Evolutionary conservation across 2,797 vertebrate species (phyloP).

Genomic region (Okamejei kenojei): DNA sequence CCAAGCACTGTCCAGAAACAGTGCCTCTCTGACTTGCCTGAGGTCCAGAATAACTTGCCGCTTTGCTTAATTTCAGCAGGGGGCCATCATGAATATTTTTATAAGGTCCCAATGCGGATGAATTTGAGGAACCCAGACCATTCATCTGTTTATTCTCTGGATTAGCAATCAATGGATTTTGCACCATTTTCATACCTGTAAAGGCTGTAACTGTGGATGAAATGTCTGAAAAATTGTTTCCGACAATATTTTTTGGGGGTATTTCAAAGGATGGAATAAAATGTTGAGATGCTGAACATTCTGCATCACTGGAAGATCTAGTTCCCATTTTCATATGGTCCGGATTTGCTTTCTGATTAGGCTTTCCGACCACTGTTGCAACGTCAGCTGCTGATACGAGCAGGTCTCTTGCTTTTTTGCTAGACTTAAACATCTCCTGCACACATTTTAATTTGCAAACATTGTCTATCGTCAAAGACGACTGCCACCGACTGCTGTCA

Average conservation of each 20-base stretch:
- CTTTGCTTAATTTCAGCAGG: slow-evolving; percentile 54
- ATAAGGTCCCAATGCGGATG: neutral
- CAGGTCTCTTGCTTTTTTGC: slow-evolving; percentile 49
- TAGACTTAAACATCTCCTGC: slow-evolving; percentile 64
- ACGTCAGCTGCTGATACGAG: slow-evolving; percentile 56
- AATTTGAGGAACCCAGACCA: neutral
- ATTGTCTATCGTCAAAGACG: slow-evolving; percentile 68
- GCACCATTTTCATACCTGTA: neutral
- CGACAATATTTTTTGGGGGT: slow-evolving; percentile 34
- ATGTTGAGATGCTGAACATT: slow-evolving; percentile 42
- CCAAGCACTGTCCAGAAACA: slow-evolving; percentile 42
- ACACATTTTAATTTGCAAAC: slow-evolving; percentile 71
- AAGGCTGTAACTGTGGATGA: slow-evolving; percentile 40
- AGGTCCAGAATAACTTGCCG: slow-evolving; percentile 40
- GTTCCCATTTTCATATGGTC: slow-evolving; percentile 43
- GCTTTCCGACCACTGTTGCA: slow-evolving; percentile 54
- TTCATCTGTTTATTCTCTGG: slow-evolving; percentile 23
- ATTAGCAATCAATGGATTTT: neutral
- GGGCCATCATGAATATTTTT: slow-evolving; percentile 47
- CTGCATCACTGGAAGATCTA: slow-evolving; percentile 38
- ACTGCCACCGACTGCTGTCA: slow-evolving; percentile 84
- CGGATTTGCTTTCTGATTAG: slow-evolving; percentile 45
- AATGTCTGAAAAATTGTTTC: slow-evolving; percentile 22
- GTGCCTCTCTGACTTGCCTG: slow-evolving; percentile 44
- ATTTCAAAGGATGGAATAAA: slow-evolving; percentile 36